Base-by-base conservation (phyloP, 1,140 invertebrate genomes). In the Brachionus manjavacas region DNA sequence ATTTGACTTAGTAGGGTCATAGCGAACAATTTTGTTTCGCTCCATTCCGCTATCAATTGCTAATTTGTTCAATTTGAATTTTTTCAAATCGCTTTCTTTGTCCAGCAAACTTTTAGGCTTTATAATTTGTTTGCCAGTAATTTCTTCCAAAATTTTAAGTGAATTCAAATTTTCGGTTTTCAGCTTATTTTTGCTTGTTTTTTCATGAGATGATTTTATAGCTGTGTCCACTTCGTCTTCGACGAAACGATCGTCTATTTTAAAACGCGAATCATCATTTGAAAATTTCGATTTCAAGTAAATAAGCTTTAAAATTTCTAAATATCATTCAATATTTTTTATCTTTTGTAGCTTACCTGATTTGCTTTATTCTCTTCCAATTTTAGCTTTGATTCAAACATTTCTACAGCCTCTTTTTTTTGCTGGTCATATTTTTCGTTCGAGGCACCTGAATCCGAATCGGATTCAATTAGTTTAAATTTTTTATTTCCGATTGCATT, bases 201-300 rank as follows among this genome's bases (percentile, higher is more conserved):
- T 64, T 9, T 80, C 23, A 1, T 20, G 8, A 14, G 55, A 46
- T n/a, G 49, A 55, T 14, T 41, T 39, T 80, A 25, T 11, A 14
- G 8, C 14, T 7, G 16, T 2, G 6, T 52, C 76, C 2, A 0
- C 25, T 28, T 80, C 46, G 12, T 25, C 46, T 35, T 55, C 49
- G 14, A 64, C 35, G 23, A 80, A 80, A 20, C 76, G 41, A 80
- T 80, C 46, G 46, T 80, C 76, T 31, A 80, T 80, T 80, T 55
- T 80, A 55, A 80, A 80, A 52, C 76, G 76, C 8, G 46, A 11
- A 80, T 80, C 76, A 39, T 80, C 76, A 64, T 80, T 80, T 16
- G 76, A 80, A 39, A 35, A 80, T 80, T 80, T 80, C 2, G 76
- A 55, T 80, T 80, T 80, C 9, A 80, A 41, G 28, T 80, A 35